Base-by-base conservation (phyloP, 2,888 invertebrate species). In the Trachelus stipa region DNA sequence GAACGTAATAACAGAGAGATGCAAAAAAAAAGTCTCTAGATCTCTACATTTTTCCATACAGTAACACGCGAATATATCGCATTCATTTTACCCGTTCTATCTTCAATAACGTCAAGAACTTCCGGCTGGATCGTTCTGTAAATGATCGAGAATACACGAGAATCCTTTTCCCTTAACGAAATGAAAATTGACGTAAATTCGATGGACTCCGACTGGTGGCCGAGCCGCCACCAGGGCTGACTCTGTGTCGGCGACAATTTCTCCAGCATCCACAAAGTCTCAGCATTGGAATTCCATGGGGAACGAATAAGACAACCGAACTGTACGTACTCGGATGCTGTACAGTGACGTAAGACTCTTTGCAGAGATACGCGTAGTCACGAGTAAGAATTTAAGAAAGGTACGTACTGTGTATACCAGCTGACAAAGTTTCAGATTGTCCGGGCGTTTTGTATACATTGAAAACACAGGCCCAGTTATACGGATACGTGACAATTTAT, bases 121-220 rank as follows among this genome's bases (percentile, higher is more conserved):
- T 56, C 56, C 56, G 23, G 56, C 23, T 9, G 56, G 23, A 56
- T 9, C 23, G 9, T 56, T 1, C 56, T 56, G 23, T 23, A 23
- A 56, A 23, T 56, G 56, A 56, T 56, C 23, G 56, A 56, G 56
- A 56, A 56, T 56, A 56, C 56, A 56, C 56, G 56, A 56, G 56
- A 56, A 56, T 23, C 56, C 56, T 56, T 9, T 56, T 56, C 56
- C 56, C 23, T 56, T 56, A 56, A 79, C 76, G 77, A 81, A 84
- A 84, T 84, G 84, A 84, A 84, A 84, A 84, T 83, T 79, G 83
- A 84, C 83, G 81, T 82, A 79, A 83, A 83, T 79, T 80, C 74
- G 23, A 56, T 9, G 56, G 56, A 56, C 2, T 56, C 23, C 23
- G 56, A 2, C 56, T 6, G 23, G 56, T 56, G 9, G 56, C 56